phyloP scores from a whole-genome alignment of 1,140 invertebrate species.

The Batillaria attramentaria region DNA sequence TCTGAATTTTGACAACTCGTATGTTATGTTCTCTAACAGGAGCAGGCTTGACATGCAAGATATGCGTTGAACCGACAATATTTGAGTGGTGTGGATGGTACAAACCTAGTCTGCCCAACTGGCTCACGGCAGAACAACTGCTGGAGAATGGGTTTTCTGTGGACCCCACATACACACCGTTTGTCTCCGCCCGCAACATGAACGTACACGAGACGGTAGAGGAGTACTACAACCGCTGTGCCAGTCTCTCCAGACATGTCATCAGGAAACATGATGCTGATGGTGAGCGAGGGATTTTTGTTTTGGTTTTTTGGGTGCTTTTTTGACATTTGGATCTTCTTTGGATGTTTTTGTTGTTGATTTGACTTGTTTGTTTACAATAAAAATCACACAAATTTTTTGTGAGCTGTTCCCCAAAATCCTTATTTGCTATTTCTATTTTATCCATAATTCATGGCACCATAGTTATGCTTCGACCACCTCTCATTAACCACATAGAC shows the following conservation, averaged over 20 bases:
- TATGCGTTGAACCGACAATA: conserved; percentile 89
- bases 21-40: conserved; percentile 52
- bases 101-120: conserved; percentile 82
- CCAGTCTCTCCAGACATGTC: conserved; percentile 69
- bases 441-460: too few species aligned
- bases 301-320: too few species aligned
- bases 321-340: too few species aligned
- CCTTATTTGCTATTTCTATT: too few species aligned
- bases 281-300: conserved; percentile 42
- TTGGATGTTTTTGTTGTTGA: too few species aligned
- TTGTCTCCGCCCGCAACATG: conserved; percentile 72
- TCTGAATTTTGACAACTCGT: background rate
- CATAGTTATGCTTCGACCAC: too few species aligned
- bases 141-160: conserved; percentile 81
- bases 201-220: conserved; percentile 73
- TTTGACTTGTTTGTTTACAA: background rate
- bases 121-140: conserved; percentile 84
- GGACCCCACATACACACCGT: conserved; percentile 80
- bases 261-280: conserved; percentile 56
- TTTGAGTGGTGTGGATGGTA: conserved; percentile 97
- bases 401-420: too few species aligned
- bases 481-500: too few species aligned
- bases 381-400: too few species aligned
- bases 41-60: conserved; percentile 71
- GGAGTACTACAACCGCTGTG: conserved; percentile 81